These are phyloP conservation scores for Trinectes maculatus DNA, from an alignment of 2,113 vertebrate species.

Conservation along the genomic window DNA sequence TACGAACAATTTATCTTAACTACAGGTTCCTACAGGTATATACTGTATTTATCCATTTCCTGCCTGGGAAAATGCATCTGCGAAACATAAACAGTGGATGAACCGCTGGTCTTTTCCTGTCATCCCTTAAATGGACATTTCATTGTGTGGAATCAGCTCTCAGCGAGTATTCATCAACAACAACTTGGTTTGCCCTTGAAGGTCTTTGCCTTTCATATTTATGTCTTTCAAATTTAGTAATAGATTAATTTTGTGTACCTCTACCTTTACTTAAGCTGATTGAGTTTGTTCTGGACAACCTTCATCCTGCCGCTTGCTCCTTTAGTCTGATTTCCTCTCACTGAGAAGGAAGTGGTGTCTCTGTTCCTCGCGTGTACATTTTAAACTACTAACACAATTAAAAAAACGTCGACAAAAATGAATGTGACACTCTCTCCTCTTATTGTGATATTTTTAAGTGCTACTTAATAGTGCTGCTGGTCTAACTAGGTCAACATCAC, in stretches of 20 bases:
- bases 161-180: not conserved
- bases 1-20: not conserved
- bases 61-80: not conserved
- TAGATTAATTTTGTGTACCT: not conserved
- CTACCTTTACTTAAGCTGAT: constrained; percentile 6
- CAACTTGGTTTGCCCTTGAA: not conserved
- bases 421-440: not conserved
- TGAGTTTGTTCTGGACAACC: constrained; percentile 2
- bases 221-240: not conserved
- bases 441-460: constrained; percentile 2
- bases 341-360: not conserved
- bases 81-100: not conserved
- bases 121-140: not conserved
- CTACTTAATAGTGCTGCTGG: not conserved
- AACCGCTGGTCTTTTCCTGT: not conserved
- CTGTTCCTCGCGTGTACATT: too few relatives aligned
- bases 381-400: too few relatives aligned
- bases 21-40: constrained; percentile 16
- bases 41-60: constrained; percentile 5
- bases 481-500: constrained; percentile 9
- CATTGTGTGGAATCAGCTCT: not conserved
- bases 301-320: not conserved
- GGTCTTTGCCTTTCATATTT: not conserved
- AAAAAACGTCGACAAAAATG: too few relatives aligned
- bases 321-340: not conserved